A percentile compares a stretch with the other conserved stretches of the same genome.
Evolutionary conservation across 2,113 vertebrate genomes (phyloP).

Genomic region (Struthio camelus): DNA sequence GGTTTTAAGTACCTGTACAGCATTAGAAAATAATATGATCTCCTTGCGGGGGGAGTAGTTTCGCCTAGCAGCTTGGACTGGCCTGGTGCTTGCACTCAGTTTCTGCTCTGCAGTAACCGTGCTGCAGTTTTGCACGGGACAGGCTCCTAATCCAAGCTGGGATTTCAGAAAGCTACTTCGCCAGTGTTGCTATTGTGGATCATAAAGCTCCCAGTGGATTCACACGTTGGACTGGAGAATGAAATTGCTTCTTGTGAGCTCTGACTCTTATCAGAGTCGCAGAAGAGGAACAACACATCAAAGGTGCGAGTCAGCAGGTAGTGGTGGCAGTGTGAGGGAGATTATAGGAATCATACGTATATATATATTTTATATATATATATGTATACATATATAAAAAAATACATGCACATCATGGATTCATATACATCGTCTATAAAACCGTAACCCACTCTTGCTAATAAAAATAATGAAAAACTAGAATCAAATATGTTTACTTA

Average conservation of each 20-base stretch:
- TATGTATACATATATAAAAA: too few species aligned
- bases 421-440: background rate
- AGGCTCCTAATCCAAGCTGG: background rate
- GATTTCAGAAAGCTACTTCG: background rate
- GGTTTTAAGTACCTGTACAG: background rate
- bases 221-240: background rate
- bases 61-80: background rate
- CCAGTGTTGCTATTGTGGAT: background rate
- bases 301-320: background rate
- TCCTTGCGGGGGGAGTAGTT: background rate
- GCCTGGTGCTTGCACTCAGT: background rate
- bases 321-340: background rate
- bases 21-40: background rate
- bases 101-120: background rate
- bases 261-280: background rate
- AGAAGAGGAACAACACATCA: background rate
- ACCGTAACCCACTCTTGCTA: background rate
- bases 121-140: background rate
- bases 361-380: too few species aligned
- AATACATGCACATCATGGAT: background rate
- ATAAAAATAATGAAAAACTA: background rate
- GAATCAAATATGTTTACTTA: background rate
- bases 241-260: background rate
- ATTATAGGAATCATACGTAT: background rate
- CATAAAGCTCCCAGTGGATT: background rate